Evolutionary conservation across 1,140 invertebrate genomes (phyloP), one percentile per base, ranked within the genome.

Genomic region (Drosophila sulfurigaster): DNA sequence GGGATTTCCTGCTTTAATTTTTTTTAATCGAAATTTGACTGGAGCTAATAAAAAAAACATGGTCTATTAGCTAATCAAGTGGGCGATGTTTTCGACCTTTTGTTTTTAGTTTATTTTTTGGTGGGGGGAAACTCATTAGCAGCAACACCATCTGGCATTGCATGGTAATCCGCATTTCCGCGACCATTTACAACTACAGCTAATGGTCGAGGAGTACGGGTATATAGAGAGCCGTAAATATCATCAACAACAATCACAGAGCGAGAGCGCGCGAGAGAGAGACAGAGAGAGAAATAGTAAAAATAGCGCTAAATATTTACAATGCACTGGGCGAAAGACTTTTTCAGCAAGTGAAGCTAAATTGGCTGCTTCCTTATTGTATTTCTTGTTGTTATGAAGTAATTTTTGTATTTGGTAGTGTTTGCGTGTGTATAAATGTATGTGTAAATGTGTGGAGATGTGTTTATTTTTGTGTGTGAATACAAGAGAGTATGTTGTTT

Each of bases 351-450:
- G 38, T 62, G 62, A 62, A 66, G 68, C 74, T 20, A 69, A 64
- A 70, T 75, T 63, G 35, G 58, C 66, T 74, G 79, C 83, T 87
- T 87, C 82, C 82, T 87, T 87, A 88, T 85, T 79, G 73, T 68
- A 25, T 49, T 59, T 69, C 25, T 75, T 80, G 13, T 75, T 75
- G 57, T 82, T 69, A 70, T 79, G 66, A 60, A 75, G 52, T 80
- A 69, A 65, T 79, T 66, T 66, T 75, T 57, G 54, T 76, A 64
- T 78, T 38, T 38, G 35, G 57, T 73, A 7, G 49, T 32, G 28
- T 30, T 78, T 48, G 30, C 49, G 16, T 49, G 13, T 62, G 20
- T 58, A 13, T 69, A n/a, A 58, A 20, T 75, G 60, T 78, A 15
- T 74, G n/a, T 74, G 2, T 64, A 28, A 51, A 15, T 68, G 16